These are phyloP conservation scores for Mesodorylaimus sp. DNA, from an alignment of 2,888 invertebrate species.

Conservation along the genomic window DNA sequence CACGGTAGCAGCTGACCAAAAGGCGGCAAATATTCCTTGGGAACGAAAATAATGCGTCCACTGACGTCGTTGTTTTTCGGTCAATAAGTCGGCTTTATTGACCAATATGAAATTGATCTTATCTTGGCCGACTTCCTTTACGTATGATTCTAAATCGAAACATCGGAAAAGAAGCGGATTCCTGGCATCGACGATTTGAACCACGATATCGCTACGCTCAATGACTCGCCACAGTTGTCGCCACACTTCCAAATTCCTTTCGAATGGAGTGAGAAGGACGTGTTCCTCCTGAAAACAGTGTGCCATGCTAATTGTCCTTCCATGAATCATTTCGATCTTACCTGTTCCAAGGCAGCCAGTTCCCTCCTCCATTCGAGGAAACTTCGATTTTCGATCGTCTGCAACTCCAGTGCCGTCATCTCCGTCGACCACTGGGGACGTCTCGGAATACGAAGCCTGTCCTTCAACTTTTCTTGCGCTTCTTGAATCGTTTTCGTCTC, in stretches of 20 bases:
- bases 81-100: constrained; percentile 87
- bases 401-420: constrained; percentile 59
- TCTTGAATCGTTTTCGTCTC: background rate
- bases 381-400: constrained; percentile 54
- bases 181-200: constrained; percentile 81
- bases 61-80: constrained; percentile 48
- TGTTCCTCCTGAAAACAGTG: constrained; percentile 43
- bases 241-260: constrained; percentile 94
- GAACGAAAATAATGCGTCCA: constrained; percentile 29
- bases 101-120: constrained; percentile 66
- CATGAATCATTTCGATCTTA: no score
- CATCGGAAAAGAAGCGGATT: constrained; percentile 84
- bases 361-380: constrained; percentile 78
- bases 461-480: background rate
- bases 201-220: constrained; percentile 47
- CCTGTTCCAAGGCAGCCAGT: constrained; percentile 44
- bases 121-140: constrained; percentile 49
- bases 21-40: constrained; percentile 52
- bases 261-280: constrained; percentile 78
- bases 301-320: no score
- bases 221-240: constrained; percentile 92
- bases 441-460: constrained; percentile 52
- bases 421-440: constrained; percentile 61
- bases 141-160: constrained; percentile 70
- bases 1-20: constrained; percentile 62